phyloP scores from a whole-genome alignment of 2,797 vertebrate species.

The Eptatretus atami region DNA sequence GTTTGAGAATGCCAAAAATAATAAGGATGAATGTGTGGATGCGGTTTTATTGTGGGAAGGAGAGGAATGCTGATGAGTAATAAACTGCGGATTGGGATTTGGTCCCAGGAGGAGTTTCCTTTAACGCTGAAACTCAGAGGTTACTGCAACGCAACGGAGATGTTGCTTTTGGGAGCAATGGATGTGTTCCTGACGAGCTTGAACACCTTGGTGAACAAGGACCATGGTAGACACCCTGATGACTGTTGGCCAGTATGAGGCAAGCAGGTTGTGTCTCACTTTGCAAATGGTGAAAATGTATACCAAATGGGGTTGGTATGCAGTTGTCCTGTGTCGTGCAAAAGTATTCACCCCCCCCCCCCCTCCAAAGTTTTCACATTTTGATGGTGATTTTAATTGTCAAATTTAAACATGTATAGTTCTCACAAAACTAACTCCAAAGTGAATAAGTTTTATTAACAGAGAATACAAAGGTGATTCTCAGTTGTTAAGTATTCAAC shows the following conservation, averaged over 20 bases:
- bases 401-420: no score
- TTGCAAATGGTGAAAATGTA: no score
- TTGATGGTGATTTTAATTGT: no score
- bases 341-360: no score
- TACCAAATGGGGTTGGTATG: no score
- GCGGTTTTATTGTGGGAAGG: background rate
- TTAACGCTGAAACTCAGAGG: constrained; percentile 80
- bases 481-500: no score
- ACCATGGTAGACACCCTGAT: constrained; percentile 90
- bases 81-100: constrained; percentile 7
- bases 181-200: constrained; percentile 80
- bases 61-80: background rate
- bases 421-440: no score
- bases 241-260: constrained; percentile 72
- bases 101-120: constrained; percentile 67
- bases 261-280: constrained; percentile 32
- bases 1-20: background rate
- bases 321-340: no score
- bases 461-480: no score
- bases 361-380: no score
- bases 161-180: constrained; percentile 52
- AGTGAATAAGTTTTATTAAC: no score
- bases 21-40: background rate
- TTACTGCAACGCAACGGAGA: constrained; percentile 79
- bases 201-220: constrained; percentile 69